These are phyloP conservation scores for Chauna torquata DNA, from an alignment of 2,113 vertebrate species.

Conservation along the genomic window DNA sequence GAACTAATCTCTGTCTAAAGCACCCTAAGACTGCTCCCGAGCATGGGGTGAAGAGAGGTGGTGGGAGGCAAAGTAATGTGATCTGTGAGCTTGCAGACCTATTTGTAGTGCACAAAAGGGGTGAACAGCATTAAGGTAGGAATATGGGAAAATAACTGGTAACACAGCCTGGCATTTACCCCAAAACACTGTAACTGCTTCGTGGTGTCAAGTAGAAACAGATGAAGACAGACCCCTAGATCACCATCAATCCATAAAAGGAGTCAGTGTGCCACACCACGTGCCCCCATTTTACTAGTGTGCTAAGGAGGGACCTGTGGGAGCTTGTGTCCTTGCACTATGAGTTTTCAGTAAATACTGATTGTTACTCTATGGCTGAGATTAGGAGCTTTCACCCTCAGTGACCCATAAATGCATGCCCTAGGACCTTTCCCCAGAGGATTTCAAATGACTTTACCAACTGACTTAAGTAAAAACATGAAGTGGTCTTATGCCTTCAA, in stretches of 20 bases:
- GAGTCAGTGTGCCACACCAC: background rate
- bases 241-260: background rate
- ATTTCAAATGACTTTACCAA: background rate
- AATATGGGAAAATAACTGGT: background rate
- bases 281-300: background rate
- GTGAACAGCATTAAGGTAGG: background rate
- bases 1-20: background rate
- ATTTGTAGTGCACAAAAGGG: background rate
- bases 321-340: background rate
- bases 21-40: background rate
- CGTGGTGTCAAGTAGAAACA: background rate
- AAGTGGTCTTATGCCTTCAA: background rate
- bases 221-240: background rate
- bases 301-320: background rate
- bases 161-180: background rate
- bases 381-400: background rate
- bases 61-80: background rate
- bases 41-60: background rate
- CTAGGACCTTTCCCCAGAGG: background rate
- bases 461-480: background rate
- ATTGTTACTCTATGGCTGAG: background rate
- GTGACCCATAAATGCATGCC: background rate
- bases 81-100: background rate
- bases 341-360: background rate
- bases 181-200: background rate